phyloP scores from a whole-genome alignment of 1,140 invertebrate genomes.

The Anoplophora glabripennis region DNA sequence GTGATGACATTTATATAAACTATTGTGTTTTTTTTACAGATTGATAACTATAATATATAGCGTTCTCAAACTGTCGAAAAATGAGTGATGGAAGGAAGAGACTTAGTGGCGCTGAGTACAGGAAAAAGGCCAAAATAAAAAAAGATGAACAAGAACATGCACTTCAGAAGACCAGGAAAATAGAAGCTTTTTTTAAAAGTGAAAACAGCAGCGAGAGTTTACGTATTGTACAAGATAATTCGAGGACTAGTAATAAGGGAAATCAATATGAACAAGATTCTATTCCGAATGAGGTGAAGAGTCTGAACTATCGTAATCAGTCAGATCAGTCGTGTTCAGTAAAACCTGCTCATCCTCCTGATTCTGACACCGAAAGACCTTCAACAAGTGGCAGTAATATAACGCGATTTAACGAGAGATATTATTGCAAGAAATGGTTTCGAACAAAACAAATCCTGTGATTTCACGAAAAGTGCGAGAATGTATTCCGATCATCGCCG shows the following conservation, averaged over 20 bases:
- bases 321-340: neutral
- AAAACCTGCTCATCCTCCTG: neutral
- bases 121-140: slow-evolving; percentile 23
- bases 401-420: slow-evolving; percentile 22
- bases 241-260: neutral
- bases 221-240: neutral
- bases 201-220: slow-evolving; percentile 5
- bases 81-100: neutral
- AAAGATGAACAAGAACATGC: slow-evolving; percentile 22
- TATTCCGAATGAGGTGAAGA: neutral
- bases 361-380: neutral
- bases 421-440: slow-evolving; percentile 18
- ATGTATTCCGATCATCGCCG: slow-evolving; percentile 7
- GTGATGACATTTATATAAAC: no score
- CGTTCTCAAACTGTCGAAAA: no score
- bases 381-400: slow-evolving; percentile 9
- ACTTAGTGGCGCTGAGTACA: slow-evolving; percentile 6
- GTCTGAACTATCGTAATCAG: neutral
- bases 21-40: no score
- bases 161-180: slow-evolving; percentile 16
- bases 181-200: slow-evolving; percentile 21
- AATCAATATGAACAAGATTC: neutral
- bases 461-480: slow-evolving; percentile 29
- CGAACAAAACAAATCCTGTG: slow-evolving; percentile 29
- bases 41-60: no score